These are phyloP conservation scores for Drosophila nigricruria DNA, from an alignment of 2,888 invertebrate species.

Conservation along the genomic window DNA sequence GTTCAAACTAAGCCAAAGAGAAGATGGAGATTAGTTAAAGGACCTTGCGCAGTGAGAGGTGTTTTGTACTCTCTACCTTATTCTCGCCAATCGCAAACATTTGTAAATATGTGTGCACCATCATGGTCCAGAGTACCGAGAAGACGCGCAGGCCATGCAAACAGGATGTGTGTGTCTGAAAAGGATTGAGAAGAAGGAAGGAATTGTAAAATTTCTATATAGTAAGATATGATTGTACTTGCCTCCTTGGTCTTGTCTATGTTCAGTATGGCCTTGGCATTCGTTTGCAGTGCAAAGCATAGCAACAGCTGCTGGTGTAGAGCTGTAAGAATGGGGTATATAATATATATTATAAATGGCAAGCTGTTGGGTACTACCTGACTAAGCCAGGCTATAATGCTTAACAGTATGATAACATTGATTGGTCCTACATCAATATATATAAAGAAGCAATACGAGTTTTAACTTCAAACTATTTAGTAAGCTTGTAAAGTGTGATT, in stretches of 20 bases:
- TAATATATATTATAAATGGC: too few species aligned
- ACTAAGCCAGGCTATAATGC: neutral
- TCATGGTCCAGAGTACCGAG: slow-evolving; percentile 92
- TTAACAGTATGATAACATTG: neutral
- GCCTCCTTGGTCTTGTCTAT: slow-evolving; percentile 87
- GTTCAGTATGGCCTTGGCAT: slow-evolving; percentile 91
- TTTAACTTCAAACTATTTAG: neutral
- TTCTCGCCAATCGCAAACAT: slow-evolving; percentile 92
- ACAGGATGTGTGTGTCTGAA: slow-evolving; percentile 89
- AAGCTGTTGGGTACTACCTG: neutral
- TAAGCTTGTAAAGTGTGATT: neutral
- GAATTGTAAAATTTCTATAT: neutral
- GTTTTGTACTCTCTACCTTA: slow-evolving; percentile 73
- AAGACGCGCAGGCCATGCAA: slow-evolving; percentile 92
- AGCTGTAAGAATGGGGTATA: slow-evolving; percentile 55
- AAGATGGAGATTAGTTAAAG: neutral
- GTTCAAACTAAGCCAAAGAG: slow-evolving; percentile 86
- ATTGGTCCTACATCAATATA: neutral
- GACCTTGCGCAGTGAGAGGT: too few species aligned
- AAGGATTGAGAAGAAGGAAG: neutral
- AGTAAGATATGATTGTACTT: slow-evolving; percentile 13
- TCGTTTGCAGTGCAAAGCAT: slow-evolving; percentile 91
- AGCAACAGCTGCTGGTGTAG: slow-evolving; percentile 87
- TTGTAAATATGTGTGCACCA: slow-evolving; percentile 94
- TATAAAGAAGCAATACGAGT: neutral